phyloP scores from a whole-genome alignment of 1,140 invertebrate species.

The Ceratosolen fusciceps region DNA sequence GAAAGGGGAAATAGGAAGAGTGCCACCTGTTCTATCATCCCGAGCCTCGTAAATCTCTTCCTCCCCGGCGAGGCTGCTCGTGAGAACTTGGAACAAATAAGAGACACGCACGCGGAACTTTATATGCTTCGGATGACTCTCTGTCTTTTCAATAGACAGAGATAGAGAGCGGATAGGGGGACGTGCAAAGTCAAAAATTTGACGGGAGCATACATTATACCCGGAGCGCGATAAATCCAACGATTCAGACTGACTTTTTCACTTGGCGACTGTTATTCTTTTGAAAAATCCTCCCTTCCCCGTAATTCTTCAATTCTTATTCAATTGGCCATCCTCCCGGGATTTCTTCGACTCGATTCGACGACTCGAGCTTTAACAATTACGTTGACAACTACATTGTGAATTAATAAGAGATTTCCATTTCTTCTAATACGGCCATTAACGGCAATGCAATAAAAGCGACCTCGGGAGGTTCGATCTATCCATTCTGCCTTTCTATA shows the following conservation, averaged over 20 bases:
- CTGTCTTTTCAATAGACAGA: neutral
- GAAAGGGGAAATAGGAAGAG: neutral
- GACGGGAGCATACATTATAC: neutral
- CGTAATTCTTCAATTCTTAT: too few species aligned
- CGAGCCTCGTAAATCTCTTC: constrained; percentile 44
- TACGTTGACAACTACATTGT: too few species aligned
- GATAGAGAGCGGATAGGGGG: too few species aligned
- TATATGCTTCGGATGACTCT: constrained; percentile 42
- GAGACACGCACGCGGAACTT: constrained; percentile 25
- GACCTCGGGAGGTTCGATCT: too few species aligned
- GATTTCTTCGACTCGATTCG: too few species aligned
- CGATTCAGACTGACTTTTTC: constrained; percentile 20
- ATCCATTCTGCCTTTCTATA: too few species aligned
- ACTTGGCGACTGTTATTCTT: neutral
- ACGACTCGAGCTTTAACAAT: too few species aligned
- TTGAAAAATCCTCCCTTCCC: too few species aligned
- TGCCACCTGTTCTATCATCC: constrained; percentile 46
- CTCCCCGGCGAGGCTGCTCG: neutral
- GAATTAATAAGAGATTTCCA: too few species aligned
- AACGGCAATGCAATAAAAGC: too few species aligned
- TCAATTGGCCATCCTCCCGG: too few species aligned
- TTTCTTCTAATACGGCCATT: too few species aligned
- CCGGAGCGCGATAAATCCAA: constrained; percentile 34
- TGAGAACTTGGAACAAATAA: constrained; percentile 46
- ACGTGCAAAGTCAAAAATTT: neutral